Evolutionary conservation across 2,888 invertebrate species (phyloP), one percentile per base, ranked within the genome.

Genomic region (Ornithoptera alexandrae): DNA sequence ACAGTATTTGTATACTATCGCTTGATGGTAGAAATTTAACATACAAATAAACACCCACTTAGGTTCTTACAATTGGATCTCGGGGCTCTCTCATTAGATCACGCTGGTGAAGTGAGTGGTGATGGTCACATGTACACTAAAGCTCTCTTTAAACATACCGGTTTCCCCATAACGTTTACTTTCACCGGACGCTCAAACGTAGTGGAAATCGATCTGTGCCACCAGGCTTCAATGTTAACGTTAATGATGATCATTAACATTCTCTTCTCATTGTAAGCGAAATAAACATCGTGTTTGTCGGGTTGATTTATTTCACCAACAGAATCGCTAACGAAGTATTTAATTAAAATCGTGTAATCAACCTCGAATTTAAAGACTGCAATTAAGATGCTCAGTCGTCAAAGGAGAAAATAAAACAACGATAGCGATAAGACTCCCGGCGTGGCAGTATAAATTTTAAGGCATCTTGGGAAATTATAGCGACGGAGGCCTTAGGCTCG

Each of bases 311-410:
- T 50, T 46, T 46, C 50, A 12, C 61, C 46, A 30, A 12, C 67
- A 66, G 78, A 79, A 83, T 79, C 78, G 77, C 74, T 77, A 81
- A 82, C 79, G 80, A 82, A 81, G 76, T 80, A 77, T 79, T 79
- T 83, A 84, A 86, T 85, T 84, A 85, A 85, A 76, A 80, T 73
- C 72, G 72, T 77, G 78, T 80, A 78, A 84, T 86, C 82, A 82
- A 81, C 79, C 76, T 73, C 74, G 79, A 80, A 80, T 81, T 81
- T 81, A 80, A 83, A 79, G 79, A 78, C 77, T 79, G 80, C 77
- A 83, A 84, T 86, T 83, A 86, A 85, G 76, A 79, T 76, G 79
- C 81, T 79, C 78, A 78, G 65, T 62, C 65, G 81, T 85, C 77
- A 84, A 82, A 76, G 72, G 65, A 74, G 77, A 79, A 79, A 82